These are phyloP conservation scores for Lucilia sericata DNA, from an alignment of 1,140 invertebrate genomes.

Conservation along the genomic window DNA sequence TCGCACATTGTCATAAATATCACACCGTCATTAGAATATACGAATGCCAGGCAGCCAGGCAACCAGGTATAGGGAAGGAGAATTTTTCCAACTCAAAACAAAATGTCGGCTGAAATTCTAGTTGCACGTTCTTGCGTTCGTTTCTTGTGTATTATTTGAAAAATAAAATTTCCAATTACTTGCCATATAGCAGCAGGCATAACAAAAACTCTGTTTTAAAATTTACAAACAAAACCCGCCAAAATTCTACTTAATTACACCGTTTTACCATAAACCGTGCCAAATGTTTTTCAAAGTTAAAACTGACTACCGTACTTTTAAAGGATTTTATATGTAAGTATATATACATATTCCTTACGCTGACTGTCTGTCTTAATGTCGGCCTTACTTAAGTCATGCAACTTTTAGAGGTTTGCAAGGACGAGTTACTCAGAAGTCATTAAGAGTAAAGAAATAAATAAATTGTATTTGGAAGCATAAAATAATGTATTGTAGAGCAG, in stretches of 20 bases:
- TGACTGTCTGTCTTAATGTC: neutral
- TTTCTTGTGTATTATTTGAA: neutral
- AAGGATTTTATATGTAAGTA: neutral
- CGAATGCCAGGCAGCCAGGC: neutral
- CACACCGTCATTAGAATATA: slow-evolving; percentile 26
- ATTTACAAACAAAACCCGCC: neutral
- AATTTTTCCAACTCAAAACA: neutral
- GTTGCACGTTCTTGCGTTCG: neutral
- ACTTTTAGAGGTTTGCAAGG: slow-evolving; percentile 36
- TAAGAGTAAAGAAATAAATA: slow-evolving; percentile 19
- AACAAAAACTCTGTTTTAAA: neutral
- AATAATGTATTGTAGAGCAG: too few relatives aligned
- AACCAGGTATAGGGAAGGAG: neutral
- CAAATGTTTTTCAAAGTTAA: slow-evolving; percentile 16
- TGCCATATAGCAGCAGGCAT: neutral
- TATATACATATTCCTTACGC: too few relatives aligned
- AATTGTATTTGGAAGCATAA: too few relatives aligned
- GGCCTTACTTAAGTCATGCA: slow-evolving; percentile 33
- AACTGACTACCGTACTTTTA: neutral
- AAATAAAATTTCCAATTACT: neutral
- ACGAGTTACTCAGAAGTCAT: slow-evolving; percentile 40
- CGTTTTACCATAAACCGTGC: neutral
- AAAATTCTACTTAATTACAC: neutral
- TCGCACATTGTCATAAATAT: slow-evolving; percentile 22
- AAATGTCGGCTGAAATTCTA: neutral